Base-by-base conservation (phyloP, 2,888 invertebrate genomes). In the Pachymerium ferrugineum region DNA sequence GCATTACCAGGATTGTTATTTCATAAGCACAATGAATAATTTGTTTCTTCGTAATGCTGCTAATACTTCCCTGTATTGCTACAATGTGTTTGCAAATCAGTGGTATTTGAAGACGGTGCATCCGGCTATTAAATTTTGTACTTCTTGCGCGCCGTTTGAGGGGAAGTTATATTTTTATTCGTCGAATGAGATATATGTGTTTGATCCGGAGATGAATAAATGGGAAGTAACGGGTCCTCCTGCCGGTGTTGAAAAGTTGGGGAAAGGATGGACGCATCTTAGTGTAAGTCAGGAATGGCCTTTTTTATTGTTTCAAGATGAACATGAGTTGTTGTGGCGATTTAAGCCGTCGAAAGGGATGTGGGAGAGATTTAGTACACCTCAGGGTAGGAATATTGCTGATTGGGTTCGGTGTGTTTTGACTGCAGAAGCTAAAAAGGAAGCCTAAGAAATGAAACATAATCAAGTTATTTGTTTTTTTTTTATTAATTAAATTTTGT, bases 361-460 rank as follows among this genome's bases (percentile, higher is more conserved):
- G 1, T 62, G 62, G 62, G 62, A 62, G 12, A 62, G 28, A 25
- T 62, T 62, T 25, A 22, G 0, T 6, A 10, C 28, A 12, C 62
- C 62, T 10, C 28, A 25, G 10, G 28, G 5, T 25, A 22, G 62
- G 28, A 62, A 10, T 22, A 62, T 62, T 62, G 62, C 62, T 14
- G 62, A 62, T 28, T 62, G 62, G 62, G 62, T 62, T 62, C 62
- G 62, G 28, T 62, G 62, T 62, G 62, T 62, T 62, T 62, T 62
- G 28, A 62, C 62, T 14, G 62, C 62, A 28, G 62, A 62, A 25
- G 62, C 14, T 12, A 62, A 62, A 10, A 62, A 62, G 14, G n/a
- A n/a, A n/a, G n/a, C n/a, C n/a, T n/a, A n/a, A n/a, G n/a, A n/a
- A n/a, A n/a, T n/a, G n/a, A n/a, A n/a, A n/a, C n/a, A n/a, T n/a